Base-by-base conservation (phyloP, 2,113 vertebrate species). In the Uropsilus gracilis region DNA sequence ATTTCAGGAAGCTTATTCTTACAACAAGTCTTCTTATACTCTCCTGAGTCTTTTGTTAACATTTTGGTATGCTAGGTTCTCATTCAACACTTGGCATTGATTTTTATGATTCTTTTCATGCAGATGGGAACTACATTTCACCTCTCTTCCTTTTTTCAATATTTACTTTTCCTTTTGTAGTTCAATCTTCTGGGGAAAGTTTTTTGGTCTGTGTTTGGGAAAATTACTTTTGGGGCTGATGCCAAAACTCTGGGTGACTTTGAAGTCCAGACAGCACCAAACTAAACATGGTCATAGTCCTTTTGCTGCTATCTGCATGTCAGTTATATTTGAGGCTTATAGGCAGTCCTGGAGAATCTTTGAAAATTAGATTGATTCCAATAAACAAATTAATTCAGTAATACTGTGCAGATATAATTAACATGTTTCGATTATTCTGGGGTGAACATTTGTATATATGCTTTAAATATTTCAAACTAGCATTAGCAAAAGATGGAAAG, bases 231-330 rank as follows among this genome's bases (percentile, higher is more conserved):
- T 95, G 89, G 96, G 69, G 69, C 55, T 39, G 94, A 76, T 94
- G 97, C 94, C 97, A 97, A 90, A 68, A 30, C 46, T 91, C 82
- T 42, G 71, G 90, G 82, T 97, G 95, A 96, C 94, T 97, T 94
- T 95, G 92, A 95, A 84, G 71, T 86, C 89, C 64, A 84, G 96
- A 89, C 90, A 95, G 86, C 86, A 86, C 86, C 92, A 93, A 76
- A 68, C 68, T 72, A n/a, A 85, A 69, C 66, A 85, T 1, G 30
- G 85, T 75, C n/a, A 53, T 7, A 55, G 42, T 18, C 55, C n/a
- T 73, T 73, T 22, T 26, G 0, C 30, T 39, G 50, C 84, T 76
- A 13, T 90, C 72, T 50, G 69, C 10, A 8, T 53, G 46, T 55
- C 37, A 2, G 24, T 42, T 44, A 1, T 13, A 30, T 42, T 61